Evolutionary conservation across 2,113 vertebrate genomes (phyloP), one percentile per base, ranked within the genome.

Genomic region (Microcebus tavaratra): DNA sequence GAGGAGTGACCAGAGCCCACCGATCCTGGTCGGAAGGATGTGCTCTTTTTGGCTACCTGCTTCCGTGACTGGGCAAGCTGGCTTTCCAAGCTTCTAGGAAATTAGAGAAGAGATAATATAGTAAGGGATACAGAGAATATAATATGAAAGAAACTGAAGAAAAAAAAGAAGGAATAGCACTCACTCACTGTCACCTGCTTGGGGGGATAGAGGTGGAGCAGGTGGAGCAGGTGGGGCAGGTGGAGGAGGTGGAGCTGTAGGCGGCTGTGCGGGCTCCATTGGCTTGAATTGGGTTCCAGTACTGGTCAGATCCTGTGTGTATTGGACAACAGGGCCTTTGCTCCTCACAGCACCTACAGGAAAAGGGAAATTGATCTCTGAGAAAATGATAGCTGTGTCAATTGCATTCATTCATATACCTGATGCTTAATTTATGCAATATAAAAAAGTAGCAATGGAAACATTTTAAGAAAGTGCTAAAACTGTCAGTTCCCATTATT

Each of bases 41-140:
- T 99, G 94, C 99, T 99, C 97, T 99, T 99, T 98, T 99, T 99
- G 67, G 99, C 99, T 98, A 99, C 99, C 96, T 99, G 99, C 97
- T 99, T 99, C 94, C 99, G 99, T 12, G 98, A 97, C 42, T 99
- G 99, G 92, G 99, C 98, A 86, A 99, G 98, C 76, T 99, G 99
- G 15, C 73, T 98, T 93, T 99, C 99, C 0, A 98, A 98, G 96
- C 98, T 99, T 10, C 99, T 98, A 97, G 57, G 3, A 27, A 9
- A 92, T 68, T 90, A 92, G 91, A 75, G 63, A 92, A 59, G 48
- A 96, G 76, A 61, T 78, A 42, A 31, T 15, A 72, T 3, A 36
- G 82, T 34, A 67, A 96, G 68, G 65, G 76, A 90, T 1, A 55
- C 68, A 94, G 96, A 89, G 94, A 96, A 42, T 1, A 36, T 0